Conservation (phyloP, 2,113 vertebrate genomes). For the Brevimyrus niger region DNA sequence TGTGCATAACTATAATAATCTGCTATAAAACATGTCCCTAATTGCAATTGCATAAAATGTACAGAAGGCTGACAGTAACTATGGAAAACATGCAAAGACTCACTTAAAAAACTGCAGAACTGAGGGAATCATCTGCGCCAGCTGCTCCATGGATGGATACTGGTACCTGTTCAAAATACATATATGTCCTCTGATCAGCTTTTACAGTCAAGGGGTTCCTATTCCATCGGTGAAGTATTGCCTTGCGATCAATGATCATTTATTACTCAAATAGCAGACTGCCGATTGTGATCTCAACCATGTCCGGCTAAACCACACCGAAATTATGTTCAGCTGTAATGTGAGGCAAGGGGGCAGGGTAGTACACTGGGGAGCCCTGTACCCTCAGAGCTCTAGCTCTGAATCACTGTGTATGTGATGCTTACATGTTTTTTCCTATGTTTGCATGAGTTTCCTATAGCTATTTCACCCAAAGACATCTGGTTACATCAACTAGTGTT, state of each 20-base stretch:
- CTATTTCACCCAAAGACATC: background rate
- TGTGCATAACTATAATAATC: background rate
- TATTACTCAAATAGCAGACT: background rate
- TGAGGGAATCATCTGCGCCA: conserved; percentile 79
- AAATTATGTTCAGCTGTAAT: background rate
- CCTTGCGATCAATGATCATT: background rate
- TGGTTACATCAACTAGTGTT: background rate
- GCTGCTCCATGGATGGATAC: conserved; percentile 79
- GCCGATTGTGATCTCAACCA: background rate
- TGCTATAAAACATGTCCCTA: background rate
- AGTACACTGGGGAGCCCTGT: background rate
- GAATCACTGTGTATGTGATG: background rate
- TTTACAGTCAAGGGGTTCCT: background rate
- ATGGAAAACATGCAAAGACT: conserved; percentile 36
- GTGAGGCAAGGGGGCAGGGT: background rate
- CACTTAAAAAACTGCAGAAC: conserved; percentile 84
- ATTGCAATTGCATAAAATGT: background rate
- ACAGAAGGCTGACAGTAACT: background rate
- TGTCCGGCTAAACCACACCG: background rate
- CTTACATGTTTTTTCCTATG: background rate
- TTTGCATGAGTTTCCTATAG: background rate
- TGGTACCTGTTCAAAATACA: conserved; percentile 60
- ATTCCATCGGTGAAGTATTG: background rate
- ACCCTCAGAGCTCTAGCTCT: background rate
- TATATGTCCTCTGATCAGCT: background rate